Evolutionary conservation across 2,797 vertebrate species (phyloP), one percentile per base, ranked within the genome.

Genomic region (Myotis findleyi): DNA sequence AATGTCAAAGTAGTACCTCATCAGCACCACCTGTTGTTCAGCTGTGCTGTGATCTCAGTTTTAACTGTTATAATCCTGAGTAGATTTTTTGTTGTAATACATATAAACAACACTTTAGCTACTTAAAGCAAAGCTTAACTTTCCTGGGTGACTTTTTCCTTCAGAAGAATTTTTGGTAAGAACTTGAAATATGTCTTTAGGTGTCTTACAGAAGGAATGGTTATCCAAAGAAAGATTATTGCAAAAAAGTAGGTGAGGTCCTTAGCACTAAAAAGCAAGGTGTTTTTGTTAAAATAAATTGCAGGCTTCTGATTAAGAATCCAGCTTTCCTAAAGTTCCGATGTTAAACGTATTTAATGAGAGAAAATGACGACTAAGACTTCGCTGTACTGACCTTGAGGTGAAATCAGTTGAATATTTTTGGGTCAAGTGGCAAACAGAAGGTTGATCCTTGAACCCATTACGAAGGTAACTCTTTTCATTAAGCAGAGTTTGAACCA

Each of bases 1-100:
- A 97, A 97, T 99, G 0, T 97, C 98, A 87, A 99, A 99, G 98
- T 99, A 98, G 98, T 91, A 87, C 73, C 62, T 93, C 62, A 18
- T 69, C 0, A n/a, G 36, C 66, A 72, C 38, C 36, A 47, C 59
- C 75, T 30, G 20, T 53, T 68, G 76, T 66, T 88, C 64, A 77
- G 44, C 71, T 11, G 0, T 97, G 97, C 87, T 97, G 0, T 96
- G 93, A 57, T 85, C 75, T 95, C 85, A 69, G 87, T 93, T 96
- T 92, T 47, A 85, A 75, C 79, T 94, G 38, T 92, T 73, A 82
- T 96, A 96, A 97, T 41, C 38, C 51, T 57, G 25, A 86, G 30
- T 97, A 95, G 86, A 89, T 69, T 95, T 91, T 68, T 96, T 97
- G 44, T 93, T 94, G 71, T 96, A 83, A 95, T 92, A 94, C 82